These are phyloP conservation scores for Hassar affinis DNA, from an alignment of 2,113 vertebrate species.

Conservation along the genomic window DNA sequence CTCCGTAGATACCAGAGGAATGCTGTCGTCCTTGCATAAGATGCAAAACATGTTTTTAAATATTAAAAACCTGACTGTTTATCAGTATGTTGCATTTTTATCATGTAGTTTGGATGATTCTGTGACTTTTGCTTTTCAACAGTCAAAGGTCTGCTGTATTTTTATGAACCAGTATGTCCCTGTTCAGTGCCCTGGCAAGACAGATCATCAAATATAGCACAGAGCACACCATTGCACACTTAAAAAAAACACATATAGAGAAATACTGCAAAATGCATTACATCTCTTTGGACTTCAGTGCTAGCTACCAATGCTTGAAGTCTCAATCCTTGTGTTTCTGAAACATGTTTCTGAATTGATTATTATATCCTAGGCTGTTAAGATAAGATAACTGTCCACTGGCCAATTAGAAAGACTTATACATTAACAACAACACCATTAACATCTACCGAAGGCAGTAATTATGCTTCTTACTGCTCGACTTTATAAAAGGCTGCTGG, in stretches of 20 bases:
- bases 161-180: background rate
- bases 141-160: background rate
- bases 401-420: background rate
- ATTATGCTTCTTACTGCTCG: background rate
- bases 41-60: too few relatives aligned
- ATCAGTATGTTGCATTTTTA: background rate
- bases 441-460: background rate
- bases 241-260: background rate
- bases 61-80: background rate
- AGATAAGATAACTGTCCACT: background rate
- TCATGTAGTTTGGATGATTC: too few relatives aligned
- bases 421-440: background rate
- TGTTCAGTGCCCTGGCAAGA: background rate
- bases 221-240: background rate
- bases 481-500: background rate
- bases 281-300: background rate
- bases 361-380: background rate
- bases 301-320: background rate
- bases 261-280: background rate
- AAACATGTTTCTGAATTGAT: background rate
- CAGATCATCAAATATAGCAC: background rate
- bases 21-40: background rate
- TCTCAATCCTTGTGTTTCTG: background rate
- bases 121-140: background rate
- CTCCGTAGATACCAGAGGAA: background rate